Base-by-base conservation (phyloP, 1,140 invertebrate species). In the Stegodyphus dumicola region DNA sequence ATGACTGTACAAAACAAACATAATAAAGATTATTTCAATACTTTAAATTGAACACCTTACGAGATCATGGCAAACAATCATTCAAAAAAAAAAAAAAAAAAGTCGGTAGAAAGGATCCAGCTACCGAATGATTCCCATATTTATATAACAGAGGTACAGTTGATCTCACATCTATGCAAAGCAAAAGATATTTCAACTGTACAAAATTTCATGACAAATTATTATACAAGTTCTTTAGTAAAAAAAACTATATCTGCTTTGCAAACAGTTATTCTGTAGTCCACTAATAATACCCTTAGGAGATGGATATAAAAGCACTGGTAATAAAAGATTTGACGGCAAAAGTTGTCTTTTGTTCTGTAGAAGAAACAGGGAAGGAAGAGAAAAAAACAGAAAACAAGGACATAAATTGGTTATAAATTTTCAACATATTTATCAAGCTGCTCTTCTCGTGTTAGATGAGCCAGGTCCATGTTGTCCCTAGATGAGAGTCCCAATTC, bases 351-450 rank as follows among this genome's bases (percentile, higher is more conserved):
- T 70, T 69, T 54, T 73, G 10, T n/a, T 60, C 53, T 69, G 66
- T 64, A 11, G 15, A 60, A 71, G 49, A 65, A 56, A 53, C 18
- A 70, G 48, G 9, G 49, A 64, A 81, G 69, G 15, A 51, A 33
- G 48, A n/a, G 51, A 74, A 64, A 69, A 65, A 52, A 52, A 53
- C 11, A 51, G 70, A 48, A 67, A 69, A 11, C 10, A 6, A 78
- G n/a, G 7, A 67, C 15, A 80, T 15, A 65, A 69, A 74, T 77
- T 60, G 18, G 73, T 80, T 87, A 87, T 85, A 98, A 95, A 91
- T 96, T 95, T 92, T 98, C 96, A 88, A 97, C 96, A 92, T 96
- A 97, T 92, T 97, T 97, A 88, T 94, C 95, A 87, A 98, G 93
- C 91, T 97, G 95, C 92, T 97, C 96, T 91, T 96, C 95, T 88